phyloP scores from a whole-genome alignment of 2,113 vertebrate species.

The Polyodon spathula region DNA sequence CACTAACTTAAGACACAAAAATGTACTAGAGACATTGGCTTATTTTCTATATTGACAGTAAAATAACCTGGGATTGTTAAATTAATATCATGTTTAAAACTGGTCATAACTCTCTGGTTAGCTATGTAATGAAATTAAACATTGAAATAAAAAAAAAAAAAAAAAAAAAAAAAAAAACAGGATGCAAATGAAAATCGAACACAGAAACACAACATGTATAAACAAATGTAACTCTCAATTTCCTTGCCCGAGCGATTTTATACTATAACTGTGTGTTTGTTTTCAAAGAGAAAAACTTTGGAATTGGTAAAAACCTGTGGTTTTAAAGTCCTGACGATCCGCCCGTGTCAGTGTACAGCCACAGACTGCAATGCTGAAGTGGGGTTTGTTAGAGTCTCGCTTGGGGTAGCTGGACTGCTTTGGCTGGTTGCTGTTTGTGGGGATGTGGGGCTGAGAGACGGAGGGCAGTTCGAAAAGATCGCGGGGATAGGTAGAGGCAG shows the following conservation, averaged over 20 bases:
- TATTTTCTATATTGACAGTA: no score
- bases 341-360: constrained; percentile 69
- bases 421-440: constrained; percentile 75
- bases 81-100: no score
- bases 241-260: constrained; percentile 48
- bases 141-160: no score
- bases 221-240: constrained; percentile 50
- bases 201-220: constrained; percentile 54
- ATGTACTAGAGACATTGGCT: no score
- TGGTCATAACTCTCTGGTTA: no score
- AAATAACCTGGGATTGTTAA: no score
- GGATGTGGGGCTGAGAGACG: constrained; percentile 73
- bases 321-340: constrained; percentile 25
- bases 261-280: constrained; percentile 24
- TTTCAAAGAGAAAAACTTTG: constrained; percentile 59
- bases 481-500: constrained; percentile 66
- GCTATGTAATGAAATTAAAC: no score
- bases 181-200: no score
- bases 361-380: constrained; percentile 68
- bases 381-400: constrained; percentile 66
- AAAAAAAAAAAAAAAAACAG: no score
- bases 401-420: constrained; percentile 73
- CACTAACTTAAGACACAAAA: no score
- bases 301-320: constrained; percentile 36
- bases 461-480: constrained; percentile 72